These are phyloP conservation scores for Hyperoplus immaculatus DNA, from an alignment of 2,797 vertebrate species.

Conservation along the genomic window DNA sequence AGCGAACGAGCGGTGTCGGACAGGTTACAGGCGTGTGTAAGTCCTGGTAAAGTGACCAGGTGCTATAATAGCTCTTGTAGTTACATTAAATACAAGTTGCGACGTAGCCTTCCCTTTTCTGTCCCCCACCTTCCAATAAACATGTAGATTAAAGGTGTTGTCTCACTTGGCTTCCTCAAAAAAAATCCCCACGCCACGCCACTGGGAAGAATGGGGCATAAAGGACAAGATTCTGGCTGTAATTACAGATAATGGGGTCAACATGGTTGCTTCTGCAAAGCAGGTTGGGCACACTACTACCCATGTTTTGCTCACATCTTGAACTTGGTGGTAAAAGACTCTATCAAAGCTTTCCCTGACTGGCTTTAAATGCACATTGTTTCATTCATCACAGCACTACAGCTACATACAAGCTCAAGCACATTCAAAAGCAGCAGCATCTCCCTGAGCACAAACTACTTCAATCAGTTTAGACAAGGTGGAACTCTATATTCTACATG, in stretches of 20 bases:
- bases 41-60: no score
- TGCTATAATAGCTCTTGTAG: no score
- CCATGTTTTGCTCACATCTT: slow-evolving; percentile 27
- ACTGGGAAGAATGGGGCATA: slow-evolving; percentile 10
- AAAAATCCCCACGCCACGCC: background rate
- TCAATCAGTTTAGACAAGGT: slow-evolving; percentile 5
- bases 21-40: no score
- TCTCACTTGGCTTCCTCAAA: background rate
- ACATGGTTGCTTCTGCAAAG: slow-evolving; percentile 25
- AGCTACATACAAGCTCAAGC: slow-evolving; percentile 4
- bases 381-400: slow-evolving; percentile 32
- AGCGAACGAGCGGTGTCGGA: no score
- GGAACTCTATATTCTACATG: slow-evolving; percentile 23
- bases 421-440: slow-evolving; percentile 17
- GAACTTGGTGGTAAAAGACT: slow-evolving; percentile 1
- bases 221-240: background rate
- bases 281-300: slow-evolving; percentile 13
- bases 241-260: slow-evolving; percentile 25
- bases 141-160: no score
- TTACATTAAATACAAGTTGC: no score
- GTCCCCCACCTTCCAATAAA: no score
- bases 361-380: background rate
- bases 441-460: slow-evolving; percentile 3
- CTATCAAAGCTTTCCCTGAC: background rate
- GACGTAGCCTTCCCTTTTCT: no score